Conservation (phyloP, 2,888 invertebrate species). For the Meghimatium bilineatum region DNA sequence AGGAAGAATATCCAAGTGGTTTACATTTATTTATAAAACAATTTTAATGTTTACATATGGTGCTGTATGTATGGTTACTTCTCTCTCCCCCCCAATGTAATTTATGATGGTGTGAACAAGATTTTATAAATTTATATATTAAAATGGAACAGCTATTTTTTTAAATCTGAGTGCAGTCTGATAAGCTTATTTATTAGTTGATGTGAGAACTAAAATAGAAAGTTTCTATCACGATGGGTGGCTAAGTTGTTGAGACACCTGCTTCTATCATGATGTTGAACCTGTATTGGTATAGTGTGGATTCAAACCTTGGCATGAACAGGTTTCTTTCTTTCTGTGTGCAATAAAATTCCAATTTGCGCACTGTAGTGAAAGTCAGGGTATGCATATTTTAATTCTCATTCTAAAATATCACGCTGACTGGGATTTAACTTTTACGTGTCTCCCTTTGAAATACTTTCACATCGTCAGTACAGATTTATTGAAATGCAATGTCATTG, state of each 20-base stretch:
- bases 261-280: too few relatives aligned
- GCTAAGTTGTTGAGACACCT: too few relatives aligned
- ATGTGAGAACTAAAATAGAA: neutral
- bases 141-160: slow-evolving; percentile 21
- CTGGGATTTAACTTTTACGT: too few relatives aligned
- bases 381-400: too few relatives aligned
- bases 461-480: slow-evolving; percentile 8
- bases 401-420: too few relatives aligned
- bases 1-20: slow-evolving; percentile 42
- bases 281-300: too few relatives aligned
- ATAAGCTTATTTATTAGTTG: neutral
- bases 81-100: slow-evolving; percentile 30
- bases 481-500: slow-evolving; percentile 11
- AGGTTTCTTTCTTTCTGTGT: too few relatives aligned
- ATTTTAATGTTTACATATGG: slow-evolving; percentile 43
- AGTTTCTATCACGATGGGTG: too few relatives aligned
- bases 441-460: slow-evolving; percentile 22
- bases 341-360: too few relatives aligned
- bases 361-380: too few relatives aligned
- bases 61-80: slow-evolving; percentile 42
- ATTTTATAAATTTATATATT: neutral
- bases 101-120: slow-evolving; percentile 36
- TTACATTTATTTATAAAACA: slow-evolving; percentile 17
- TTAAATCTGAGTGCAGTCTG: slow-evolving; percentile 29
- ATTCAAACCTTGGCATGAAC: too few relatives aligned